Conservation (phyloP, 1,140 invertebrate species). For the Drosophila virilis region DNA sequence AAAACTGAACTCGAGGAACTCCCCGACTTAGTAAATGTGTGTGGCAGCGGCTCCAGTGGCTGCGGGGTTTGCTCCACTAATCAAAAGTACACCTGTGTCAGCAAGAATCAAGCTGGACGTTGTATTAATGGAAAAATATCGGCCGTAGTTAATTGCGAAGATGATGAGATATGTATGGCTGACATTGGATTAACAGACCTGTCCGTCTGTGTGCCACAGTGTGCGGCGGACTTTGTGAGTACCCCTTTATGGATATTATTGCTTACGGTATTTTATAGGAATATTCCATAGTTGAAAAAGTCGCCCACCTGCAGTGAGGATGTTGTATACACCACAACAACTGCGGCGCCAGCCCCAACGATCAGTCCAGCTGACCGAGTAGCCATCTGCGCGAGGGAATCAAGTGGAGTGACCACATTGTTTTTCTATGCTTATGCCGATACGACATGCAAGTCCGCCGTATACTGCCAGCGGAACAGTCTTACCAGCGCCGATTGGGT, state of each 20-base stretch:
- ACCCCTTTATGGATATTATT: background rate
- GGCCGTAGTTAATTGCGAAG: constrained; percentile 8
- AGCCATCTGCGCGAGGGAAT: constrained; percentile 13
- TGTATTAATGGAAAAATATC: constrained; percentile 29
- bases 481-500: background rate
- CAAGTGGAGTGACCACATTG: background rate
- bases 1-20: background rate
- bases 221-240: constrained; percentile 50
- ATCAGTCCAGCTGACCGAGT: background rate
- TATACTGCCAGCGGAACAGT: constrained; percentile 31
- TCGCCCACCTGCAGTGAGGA: constrained; percentile 41
- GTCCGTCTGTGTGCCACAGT: constrained; percentile 54
- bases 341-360: constrained; percentile 40
- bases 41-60: constrained; percentile 7
- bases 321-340: constrained; percentile 27
- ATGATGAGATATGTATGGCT: constrained; percentile 42
- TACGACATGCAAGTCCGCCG: constrained; percentile 15
- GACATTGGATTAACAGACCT: background rate
- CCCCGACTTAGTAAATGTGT: constrained; percentile 28
- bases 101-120: constrained; percentile 48
- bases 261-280: background rate
- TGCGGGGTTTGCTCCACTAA: constrained; percentile 30
- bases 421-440: constrained; percentile 39
- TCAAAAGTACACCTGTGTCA: constrained; percentile 55
- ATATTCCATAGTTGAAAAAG: background rate